Base-by-base conservation (phyloP, 2,888 invertebrate species). In the Balanococcus diminutus region DNA sequence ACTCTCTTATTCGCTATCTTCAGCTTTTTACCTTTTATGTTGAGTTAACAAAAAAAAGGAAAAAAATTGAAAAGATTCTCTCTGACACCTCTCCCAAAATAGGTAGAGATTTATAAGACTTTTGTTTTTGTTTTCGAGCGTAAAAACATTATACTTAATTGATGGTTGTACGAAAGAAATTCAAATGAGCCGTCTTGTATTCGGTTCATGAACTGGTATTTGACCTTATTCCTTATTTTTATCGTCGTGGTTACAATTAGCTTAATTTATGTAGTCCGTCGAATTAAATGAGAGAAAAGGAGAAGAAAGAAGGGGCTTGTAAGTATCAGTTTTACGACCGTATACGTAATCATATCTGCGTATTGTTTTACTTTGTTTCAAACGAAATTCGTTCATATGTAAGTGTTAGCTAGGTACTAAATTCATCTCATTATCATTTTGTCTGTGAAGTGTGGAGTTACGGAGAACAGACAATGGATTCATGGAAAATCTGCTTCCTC, bases 161-260 rank as follows among this genome's bases (percentile, higher is more conserved):
- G 16, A 67, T 28, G 67, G 67, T 67, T 67, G 28, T 67, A 56
- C 14, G 4, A 14, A 67, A 67, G 67, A 67, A 67, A 28, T 67
- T 67, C 67, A 67, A 67, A 67, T 67, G 67, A 67, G 67, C 67
- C 67, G 67, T 67, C 28, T 31, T 67, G 67, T 67, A 5, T 67
- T 28, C 67, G 28, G 67, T 67, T 67, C 67, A 67, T 67, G 67
- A 67, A 67, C 67, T 67, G 28, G 67, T 67, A 67, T 67, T 67
- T 67, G 28, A 67, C 67, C 67, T 67, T 67, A 67, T 67, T 67
- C 28, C 67, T 67, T 16, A 67, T 67, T 67, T n/a, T 67, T 31
- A 28, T 67, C 67, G 67, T 67, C 67, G 67, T 6, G 14, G 16
- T 16, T 67, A 67, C 67, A 67, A 67, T 67, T 67, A 67, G 28